Evolutionary conservation across 2,797 vertebrate genomes (phyloP).

Genomic region (Chromobotia macracanthus): DNA sequence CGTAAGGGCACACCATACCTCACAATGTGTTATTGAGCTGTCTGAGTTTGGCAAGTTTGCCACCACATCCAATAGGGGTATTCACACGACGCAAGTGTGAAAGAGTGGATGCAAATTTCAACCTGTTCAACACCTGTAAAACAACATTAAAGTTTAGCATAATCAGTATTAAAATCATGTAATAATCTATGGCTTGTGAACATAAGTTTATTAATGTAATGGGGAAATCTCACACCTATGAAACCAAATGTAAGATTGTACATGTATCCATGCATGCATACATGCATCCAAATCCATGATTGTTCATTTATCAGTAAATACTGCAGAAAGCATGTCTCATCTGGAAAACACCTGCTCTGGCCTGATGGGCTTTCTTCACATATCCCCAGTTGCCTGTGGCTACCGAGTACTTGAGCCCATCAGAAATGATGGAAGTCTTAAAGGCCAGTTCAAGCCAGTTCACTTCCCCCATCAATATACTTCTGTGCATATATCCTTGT

Average conservation of each 20-base stretch:
- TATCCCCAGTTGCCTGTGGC: slow-evolving; percentile 99
- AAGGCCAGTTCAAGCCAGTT: slow-evolving; percentile 97
- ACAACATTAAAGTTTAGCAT: neutral
- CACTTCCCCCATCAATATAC: slow-evolving; percentile 96
- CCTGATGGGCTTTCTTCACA: slow-evolving; percentile 98
- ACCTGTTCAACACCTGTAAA: slow-evolving; percentile 90
- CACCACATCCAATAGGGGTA: slow-evolving; percentile 95
- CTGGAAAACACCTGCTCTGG: slow-evolving; percentile 96
- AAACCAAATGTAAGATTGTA: too few species aligned
- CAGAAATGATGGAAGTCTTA: slow-evolving; percentile 97
- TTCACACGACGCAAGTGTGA: slow-evolving; percentile 95
- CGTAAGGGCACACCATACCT: slow-evolving; percentile 98
- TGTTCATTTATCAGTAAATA: too few species aligned
- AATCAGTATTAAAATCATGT: neutral
- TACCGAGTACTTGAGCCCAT: slow-evolving; percentile 95
- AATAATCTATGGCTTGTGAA: neutral
- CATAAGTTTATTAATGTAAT: too few species aligned
- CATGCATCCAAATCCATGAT: too few species aligned
- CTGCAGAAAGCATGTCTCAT: slow-evolving; percentile 64
- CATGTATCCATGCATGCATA: too few species aligned
- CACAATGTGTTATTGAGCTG: slow-evolving; percentile 97
- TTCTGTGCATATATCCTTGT: slow-evolving; percentile 98
- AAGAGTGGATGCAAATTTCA: slow-evolving; percentile 96
- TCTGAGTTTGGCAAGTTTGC: slow-evolving; percentile 94
- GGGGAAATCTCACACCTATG: too few species aligned